Conservation (phyloP, 2,888 invertebrate species). For the Chrysolina oricalcia region DNA sequence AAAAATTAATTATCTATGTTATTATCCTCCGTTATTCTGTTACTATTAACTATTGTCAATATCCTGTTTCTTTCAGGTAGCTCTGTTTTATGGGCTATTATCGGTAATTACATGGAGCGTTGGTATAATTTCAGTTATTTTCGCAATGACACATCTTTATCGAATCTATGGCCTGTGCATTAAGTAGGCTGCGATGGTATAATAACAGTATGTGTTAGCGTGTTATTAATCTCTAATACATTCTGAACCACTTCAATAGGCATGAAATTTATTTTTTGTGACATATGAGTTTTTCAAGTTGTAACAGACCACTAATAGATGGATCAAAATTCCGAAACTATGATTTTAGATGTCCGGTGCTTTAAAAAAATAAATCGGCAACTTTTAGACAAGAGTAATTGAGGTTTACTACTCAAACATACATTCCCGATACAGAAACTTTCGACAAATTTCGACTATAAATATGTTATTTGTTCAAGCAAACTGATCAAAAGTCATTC, state of each 20-base stretch:
- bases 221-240: constrained; percentile 21
- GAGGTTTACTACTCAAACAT: too few relatives aligned
- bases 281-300: background rate
- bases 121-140: constrained; percentile 26
- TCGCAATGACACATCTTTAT: constrained; percentile 24
- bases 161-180: constrained; percentile 10
- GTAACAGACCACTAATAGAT: background rate
- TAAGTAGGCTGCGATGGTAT: constrained; percentile 18
- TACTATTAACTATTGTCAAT: constrained; percentile 34
- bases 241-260: background rate
- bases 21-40: constrained; percentile 46
- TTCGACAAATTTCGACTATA: too few relatives aligned
- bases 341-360: too few relatives aligned
- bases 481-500: too few relatives aligned
- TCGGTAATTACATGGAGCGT: constrained; percentile 5
- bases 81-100: constrained; percentile 31
- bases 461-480: too few relatives aligned
- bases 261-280: too few relatives aligned
- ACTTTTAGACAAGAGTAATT: too few relatives aligned
- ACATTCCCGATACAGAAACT: too few relatives aligned
- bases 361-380: too few relatives aligned
- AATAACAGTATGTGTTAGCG: background rate
- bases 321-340: too few relatives aligned
- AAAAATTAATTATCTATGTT: constrained; percentile 21
- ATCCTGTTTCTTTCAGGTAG: constrained; percentile 32